These are phyloP conservation scores for Malurus cyaneus DNA, from an alignment of 2,113 vertebrate species.

Conservation along the genomic window DNA sequence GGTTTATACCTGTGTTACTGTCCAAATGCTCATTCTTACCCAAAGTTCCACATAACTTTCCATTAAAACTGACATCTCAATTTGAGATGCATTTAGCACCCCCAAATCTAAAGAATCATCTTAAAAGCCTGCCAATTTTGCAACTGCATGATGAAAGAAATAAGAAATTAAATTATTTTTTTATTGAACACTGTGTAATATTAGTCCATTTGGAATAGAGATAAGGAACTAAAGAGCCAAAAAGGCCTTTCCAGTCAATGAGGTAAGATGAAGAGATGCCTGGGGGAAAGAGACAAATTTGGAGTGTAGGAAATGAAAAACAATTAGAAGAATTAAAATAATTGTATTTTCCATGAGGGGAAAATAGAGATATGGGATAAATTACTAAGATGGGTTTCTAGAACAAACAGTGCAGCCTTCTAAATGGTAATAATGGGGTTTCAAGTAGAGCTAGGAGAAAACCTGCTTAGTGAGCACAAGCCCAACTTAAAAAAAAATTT, in stretches of 20 bases:
- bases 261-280: conserved; percentile 62
- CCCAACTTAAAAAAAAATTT: conserved; percentile 12
- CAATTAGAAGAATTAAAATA: conserved; percentile 72
- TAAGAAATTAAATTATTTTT: conserved; percentile 53
- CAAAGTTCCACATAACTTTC: conserved; percentile 12
- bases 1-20: neutral
- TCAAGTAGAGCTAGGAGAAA: conserved; percentile 62
- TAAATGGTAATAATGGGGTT: conserved; percentile 51
- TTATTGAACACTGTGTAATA: conserved; percentile 47
- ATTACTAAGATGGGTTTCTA: conserved; percentile 64
- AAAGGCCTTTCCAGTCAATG: conserved; percentile 54
- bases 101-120: neutral
- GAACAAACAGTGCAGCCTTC: conserved; percentile 50
- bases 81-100: neutral
- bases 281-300: conserved; percentile 60
- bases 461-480: conserved; percentile 32
- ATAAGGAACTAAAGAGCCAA: conserved; percentile 55
- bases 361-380: conserved; percentile 68
- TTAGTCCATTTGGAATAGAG: conserved; percentile 55
- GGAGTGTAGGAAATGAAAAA: conserved; percentile 69
- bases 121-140: neutral
- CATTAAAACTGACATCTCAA: neutral
- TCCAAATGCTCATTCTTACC: neutral
- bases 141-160: conserved; percentile 15
- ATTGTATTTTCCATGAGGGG: conserved; percentile 68